Conservation (phyloP, 2,797 vertebrate species). For the Poecilia picta region DNA sequence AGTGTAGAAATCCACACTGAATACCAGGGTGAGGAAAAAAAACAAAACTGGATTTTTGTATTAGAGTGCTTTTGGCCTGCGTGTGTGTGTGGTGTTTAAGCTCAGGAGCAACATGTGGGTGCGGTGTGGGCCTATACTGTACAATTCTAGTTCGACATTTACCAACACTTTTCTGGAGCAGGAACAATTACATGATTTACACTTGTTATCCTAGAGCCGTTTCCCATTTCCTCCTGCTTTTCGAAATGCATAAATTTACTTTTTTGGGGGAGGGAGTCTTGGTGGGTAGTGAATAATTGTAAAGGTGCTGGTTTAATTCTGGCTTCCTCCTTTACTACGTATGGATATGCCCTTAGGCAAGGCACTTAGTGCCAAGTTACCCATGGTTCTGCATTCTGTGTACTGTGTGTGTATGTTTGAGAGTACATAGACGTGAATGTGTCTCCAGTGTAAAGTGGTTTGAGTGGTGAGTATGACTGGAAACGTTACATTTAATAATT, state of each 20-base stretch:
- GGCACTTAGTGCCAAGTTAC: neutral
- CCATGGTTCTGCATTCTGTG: neutral
- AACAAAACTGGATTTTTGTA: slow-evolving; percentile 17
- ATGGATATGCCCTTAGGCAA: neutral
- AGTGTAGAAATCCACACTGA: slow-evolving; percentile 59
- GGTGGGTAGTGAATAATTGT: neutral
- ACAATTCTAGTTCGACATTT: neutral
- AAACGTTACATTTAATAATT: neutral
- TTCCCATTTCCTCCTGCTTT: neutral
- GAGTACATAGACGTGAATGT: neutral
- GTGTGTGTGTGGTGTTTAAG: slow-evolving; percentile 39
- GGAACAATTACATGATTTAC: neutral
- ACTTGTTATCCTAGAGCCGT: neutral
- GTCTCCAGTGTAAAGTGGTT: neutral
- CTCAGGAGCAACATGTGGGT: slow-evolving; percentile 47
- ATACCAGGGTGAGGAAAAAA: slow-evolving; percentile 21
- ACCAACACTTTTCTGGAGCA: neutral
- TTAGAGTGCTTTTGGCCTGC: slow-evolving; percentile 14
- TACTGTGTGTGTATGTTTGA: neutral
- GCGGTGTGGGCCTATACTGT: slow-evolving; percentile 23
- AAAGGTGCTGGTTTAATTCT: neutral
- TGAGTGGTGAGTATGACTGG: neutral
- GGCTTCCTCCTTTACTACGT: neutral
- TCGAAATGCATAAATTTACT: neutral
- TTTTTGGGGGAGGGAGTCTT: neutral